Base-by-base conservation (phyloP, 2,797 vertebrate species). In the Bovichtus variegatus region DNA sequence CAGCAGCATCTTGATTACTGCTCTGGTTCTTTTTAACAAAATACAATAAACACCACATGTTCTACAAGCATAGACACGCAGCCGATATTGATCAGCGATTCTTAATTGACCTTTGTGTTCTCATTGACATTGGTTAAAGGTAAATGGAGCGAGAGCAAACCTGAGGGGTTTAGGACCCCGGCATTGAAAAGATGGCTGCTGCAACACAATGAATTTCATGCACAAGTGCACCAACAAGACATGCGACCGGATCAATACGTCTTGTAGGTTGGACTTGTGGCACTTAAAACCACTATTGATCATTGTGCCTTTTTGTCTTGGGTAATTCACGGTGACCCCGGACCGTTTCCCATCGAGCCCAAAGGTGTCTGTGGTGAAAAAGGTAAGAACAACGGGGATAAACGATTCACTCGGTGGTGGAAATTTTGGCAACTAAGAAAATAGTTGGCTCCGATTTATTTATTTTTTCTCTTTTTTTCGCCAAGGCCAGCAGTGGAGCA, bases 201-300 rank as follows among this genome's bases (percentile, higher is more conserved):
- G 74, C 72, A 80, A 77, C 64, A 72, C 70, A 82, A 80, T 86
- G 84, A 83, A 93, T 87, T 88, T 90, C 72, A 75, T 79, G 88
- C 82, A 76, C 76, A 82, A 83, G 63, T 76, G 86, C 71, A 60
- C 85, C 83, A 75, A 81, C 78, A 62, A 82, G 76, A 85, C 79
- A 25, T 54, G 70, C 59, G 18, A 16, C 63, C 19, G 38, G 74
- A 91, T 90, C 88, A 58, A 92, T 91, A 84, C 12, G 53, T 58
- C 50, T 60, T 64, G 81, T 70, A 72, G 84, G 78, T 70, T 77
- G 66, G 80, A 86, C 84, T 83, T 80, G 64, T 58, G 75, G 69
- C 84, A 78, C 84, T 85, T 86, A 74, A 81, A 86, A 68, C 85
- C 61, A 47, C 6, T 85, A 92, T 92, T 87, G 91, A 93, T 93